phyloP scores from a whole-genome alignment of 2,888 invertebrate species.

The Scelioninae gen. 1 region DNA sequence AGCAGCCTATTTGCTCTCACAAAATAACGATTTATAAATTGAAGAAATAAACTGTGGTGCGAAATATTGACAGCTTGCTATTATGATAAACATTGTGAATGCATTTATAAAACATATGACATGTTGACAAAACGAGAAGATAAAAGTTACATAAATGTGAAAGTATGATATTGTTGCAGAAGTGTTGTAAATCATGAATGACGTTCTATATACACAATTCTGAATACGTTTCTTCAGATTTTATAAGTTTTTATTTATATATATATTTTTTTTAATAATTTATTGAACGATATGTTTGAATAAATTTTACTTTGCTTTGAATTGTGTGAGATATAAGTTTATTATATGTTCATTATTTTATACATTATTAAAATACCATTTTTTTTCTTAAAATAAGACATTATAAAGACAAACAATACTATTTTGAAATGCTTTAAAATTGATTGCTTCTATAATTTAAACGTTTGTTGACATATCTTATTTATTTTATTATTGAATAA shows the following conservation, averaged over 20 bases:
- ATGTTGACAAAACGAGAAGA: conserved; percentile 61
- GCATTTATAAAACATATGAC: conserved; percentile 58
- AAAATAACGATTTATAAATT: conserved; percentile 41
- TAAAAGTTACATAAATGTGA: conserved; percentile 59
- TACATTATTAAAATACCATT: too few species aligned
- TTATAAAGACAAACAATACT: too few species aligned
- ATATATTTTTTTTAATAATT: conserved; percentile 4
- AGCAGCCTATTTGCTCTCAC: conserved; percentile 35
- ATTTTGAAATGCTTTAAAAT: too few species aligned
- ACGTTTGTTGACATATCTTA: too few species aligned
- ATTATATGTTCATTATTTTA: too few species aligned
- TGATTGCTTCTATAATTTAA: too few species aligned
- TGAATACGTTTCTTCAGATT: conserved; percentile 25
- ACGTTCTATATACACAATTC: conserved; percentile 38
- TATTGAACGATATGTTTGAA: conserved; percentile 12
- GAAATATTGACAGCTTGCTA: conserved; percentile 63
- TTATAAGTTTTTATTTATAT: conserved; percentile 1
- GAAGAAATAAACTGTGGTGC: conserved; percentile 43
- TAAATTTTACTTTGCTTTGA: neutral
- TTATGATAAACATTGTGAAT: conserved; percentile 43
- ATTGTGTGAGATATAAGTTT: neutral
- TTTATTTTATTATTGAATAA: too few species aligned
- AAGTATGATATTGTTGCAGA: conserved; percentile 54
- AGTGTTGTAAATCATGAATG: conserved; percentile 53
- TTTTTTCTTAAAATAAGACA: too few species aligned